Evolutionary conservation across 1,140 invertebrate genomes (phyloP).

Genomic region (Bactericera cockerelli): DNA sequence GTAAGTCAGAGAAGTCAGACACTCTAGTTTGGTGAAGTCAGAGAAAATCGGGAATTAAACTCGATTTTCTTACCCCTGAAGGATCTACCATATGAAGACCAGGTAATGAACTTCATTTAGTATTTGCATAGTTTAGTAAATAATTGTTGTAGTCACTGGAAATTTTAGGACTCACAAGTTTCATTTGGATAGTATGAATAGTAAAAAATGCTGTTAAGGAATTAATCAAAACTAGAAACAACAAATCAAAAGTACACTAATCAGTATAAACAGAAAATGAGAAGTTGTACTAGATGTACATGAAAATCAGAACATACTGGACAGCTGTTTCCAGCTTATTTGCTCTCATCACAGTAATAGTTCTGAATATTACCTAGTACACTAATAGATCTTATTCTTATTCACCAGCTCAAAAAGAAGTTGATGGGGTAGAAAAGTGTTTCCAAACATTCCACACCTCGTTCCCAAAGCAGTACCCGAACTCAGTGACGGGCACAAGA

Average conservation of each 20-base stretch:
- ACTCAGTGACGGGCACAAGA: background rate
- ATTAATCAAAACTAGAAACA: background rate
- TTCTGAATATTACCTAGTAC: background rate
- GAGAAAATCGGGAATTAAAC: background rate
- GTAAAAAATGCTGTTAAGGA: too few species aligned
- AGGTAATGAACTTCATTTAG: too few species aligned
- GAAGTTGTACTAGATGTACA: too few species aligned
- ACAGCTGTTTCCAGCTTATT: too few species aligned
- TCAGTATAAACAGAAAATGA: too few species aligned
- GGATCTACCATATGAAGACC: background rate
- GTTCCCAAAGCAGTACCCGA: background rate
- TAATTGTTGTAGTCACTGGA: background rate
- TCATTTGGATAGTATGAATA: too few species aligned
- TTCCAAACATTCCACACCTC: background rate
- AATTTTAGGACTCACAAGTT: background rate
- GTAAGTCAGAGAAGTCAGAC: background rate
- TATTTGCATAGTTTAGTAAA: background rate
- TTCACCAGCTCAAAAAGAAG: background rate
- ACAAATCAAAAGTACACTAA: background rate
- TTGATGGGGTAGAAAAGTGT: background rate
- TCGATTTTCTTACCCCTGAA: background rate
- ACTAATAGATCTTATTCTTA: background rate
- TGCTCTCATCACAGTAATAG: too few species aligned
- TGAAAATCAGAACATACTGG: too few species aligned
- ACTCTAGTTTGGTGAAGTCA: too few species aligned